Percentiles rank a stretch among this genome's conserved stretches.
Evolutionary conservation across 2,797 vertebrate species (phyloP).

Genomic region (Lagocephalus sceleratus): DNA sequence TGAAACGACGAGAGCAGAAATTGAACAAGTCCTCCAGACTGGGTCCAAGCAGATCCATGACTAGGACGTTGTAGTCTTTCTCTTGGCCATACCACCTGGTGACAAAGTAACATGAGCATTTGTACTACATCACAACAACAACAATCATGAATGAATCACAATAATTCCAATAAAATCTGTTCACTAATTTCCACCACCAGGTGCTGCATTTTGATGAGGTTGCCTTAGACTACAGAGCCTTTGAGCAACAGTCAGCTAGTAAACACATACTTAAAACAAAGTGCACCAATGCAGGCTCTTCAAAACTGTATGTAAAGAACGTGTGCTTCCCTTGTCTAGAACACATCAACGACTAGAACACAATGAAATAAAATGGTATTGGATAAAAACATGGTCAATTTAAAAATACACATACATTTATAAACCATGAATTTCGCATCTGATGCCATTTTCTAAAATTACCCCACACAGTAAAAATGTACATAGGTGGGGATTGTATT

Average conservation of each 20-base stretch:
- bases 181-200: no score
- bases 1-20: slow-evolving; percentile 99
- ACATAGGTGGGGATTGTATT: not conserved
- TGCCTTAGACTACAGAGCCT: no score
- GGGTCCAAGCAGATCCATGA: slow-evolving; percentile 98
- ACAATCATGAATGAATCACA: not conserved
- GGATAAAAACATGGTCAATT: not conserved
- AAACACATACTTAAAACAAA: no score
- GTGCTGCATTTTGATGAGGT: no score
- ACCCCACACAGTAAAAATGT: not conserved
- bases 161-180: not conserved
- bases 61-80: slow-evolving; percentile 99
- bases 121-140: not conserved
- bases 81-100: slow-evolving; percentile 99
- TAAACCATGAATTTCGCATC: not conserved
- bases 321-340: no score
- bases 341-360: no score
- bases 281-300: no score
- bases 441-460: not conserved
- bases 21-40: slow-evolving; percentile 99
- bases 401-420: not conserved
- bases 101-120: slow-evolving; percentile 4
- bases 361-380: no score
- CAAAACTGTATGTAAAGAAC: no score
- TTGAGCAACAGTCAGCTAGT: no score